These are phyloP conservation scores for Invenusta paracnida DNA, from an alignment of 2,888 invertebrate genomes.

Conservation along the genomic window DNA sequence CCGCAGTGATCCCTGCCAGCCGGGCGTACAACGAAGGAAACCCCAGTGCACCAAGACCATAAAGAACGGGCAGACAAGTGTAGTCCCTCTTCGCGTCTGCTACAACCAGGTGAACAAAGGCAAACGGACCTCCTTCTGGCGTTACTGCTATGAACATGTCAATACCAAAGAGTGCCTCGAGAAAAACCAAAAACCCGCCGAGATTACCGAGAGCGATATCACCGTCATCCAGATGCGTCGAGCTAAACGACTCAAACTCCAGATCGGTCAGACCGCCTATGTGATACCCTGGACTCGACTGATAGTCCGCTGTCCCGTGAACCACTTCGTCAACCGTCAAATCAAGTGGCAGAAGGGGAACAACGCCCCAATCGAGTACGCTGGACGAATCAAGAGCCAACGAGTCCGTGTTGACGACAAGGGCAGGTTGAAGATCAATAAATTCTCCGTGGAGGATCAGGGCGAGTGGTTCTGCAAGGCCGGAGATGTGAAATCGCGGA, in stretches of 20 bases:
- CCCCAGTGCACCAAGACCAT: not conserved
- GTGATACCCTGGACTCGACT: conserved; percentile 32
- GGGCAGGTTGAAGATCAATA: conserved; percentile 34
- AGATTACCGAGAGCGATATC: conserved; percentile 27
- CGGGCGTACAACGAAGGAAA: conserved; percentile 9
- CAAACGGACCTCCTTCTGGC: not conserved
- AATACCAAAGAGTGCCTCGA: conserved; percentile 36
- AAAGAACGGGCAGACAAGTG: not conserved
- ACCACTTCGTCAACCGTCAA: conserved; percentile 28
- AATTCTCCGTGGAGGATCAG: conserved; percentile 17
- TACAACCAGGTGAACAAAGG: not conserved
- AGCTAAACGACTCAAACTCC: conserved; percentile 1
- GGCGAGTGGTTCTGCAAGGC: conserved; percentile 39
- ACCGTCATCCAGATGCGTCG: conserved; percentile 36
- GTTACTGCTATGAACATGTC: conserved; percentile 19
- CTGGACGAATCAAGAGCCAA: not conserved
- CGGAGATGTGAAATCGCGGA: conserved; percentile 7
- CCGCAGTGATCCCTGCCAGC: not conserved
- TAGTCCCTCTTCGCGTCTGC: conserved; percentile 16
- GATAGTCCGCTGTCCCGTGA: conserved; percentile 35
- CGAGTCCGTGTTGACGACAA: conserved; percentile 36
- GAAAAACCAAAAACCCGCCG: not conserved
- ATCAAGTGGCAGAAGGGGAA: conserved; percentile 13
- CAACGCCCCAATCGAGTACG: not conserved
- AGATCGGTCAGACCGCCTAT: conserved; percentile 38